Base-by-base conservation (phyloP, 2,113 vertebrate species). In the Nicator chloris region DNA sequence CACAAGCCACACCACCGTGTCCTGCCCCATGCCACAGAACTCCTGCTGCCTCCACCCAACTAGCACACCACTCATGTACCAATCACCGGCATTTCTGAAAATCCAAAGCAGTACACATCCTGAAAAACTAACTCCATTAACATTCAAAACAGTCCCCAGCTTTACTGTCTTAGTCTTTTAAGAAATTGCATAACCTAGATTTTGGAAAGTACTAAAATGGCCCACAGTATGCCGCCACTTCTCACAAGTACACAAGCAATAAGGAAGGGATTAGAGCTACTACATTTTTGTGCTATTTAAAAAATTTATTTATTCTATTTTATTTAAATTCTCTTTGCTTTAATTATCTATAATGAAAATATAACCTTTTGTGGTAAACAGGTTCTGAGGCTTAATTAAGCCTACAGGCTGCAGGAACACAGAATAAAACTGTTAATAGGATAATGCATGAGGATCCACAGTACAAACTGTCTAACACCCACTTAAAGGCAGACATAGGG, bases 351-450 rank as follows among this genome's bases (percentile, higher is more conserved):
- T 47, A 89, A 82, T 30, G 17, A 90, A 87, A 90, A 82, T 39
- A 79, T 86, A 82, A 15, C 21, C 33, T n/a, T 63, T 73, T 37
- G 23, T 81, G 47, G 19, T 85, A 90, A 90, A 83, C 22, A 93
- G 31, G 39, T 82, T 92, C 31, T 65, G 31, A 88, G 15, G 47
- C 24, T 92, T 82, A 91, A 95, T 81, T 86, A 89, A 92, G 33
- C 13, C 15, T 72, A 84, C 5, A 13, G 24, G 33, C 57, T 94
- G 24, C 13, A 76, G 45, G 20, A 94, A 80, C 11, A 50, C 27
- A 51, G 31, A 82, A 50, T 18, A 68, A 81, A 81, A 60, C 28
- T 51, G 31, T 42, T 84, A 80, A 80, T 40, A 82, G 70, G 28
- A 86, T 35, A 72, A 72, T 35, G 39, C 28, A 68, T 69, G 19